These are phyloP conservation scores for Melanargia galathea DNA, from an alignment of 2,888 invertebrate species.

Conservation along the genomic window DNA sequence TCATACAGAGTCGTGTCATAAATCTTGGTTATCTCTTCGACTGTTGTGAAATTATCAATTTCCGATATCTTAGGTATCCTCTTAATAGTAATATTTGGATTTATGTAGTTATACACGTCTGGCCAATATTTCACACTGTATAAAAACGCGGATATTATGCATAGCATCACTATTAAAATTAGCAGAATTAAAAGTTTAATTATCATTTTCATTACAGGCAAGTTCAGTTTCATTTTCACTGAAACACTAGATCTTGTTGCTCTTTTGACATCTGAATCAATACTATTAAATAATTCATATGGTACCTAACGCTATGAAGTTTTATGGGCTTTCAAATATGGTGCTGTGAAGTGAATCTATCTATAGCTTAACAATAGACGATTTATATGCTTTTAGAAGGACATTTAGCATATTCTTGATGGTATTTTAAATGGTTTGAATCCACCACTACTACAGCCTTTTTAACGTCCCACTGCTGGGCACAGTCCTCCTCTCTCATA, in stretches of 20 bases:
- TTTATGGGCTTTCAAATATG: constrained; percentile 29
- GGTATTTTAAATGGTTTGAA: constrained; percentile 10
- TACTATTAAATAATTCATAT: constrained; percentile 35
- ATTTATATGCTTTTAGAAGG: neutral
- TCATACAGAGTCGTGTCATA: constrained; percentile 32
- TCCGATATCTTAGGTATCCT: constrained; percentile 69
- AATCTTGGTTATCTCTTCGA: constrained; percentile 53
- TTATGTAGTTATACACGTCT: constrained; percentile 68
- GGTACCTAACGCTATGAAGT: constrained; percentile 21
- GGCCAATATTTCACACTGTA: constrained; percentile 72
- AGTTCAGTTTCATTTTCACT: constrained; percentile 57
- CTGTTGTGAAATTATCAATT: constrained; percentile 55
- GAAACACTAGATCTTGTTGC: constrained; percentile 23
- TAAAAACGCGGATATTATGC: constrained; percentile 59
- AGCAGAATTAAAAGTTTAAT: constrained; percentile 59
- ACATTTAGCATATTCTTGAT: neutral
- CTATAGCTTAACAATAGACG: constrained; percentile 18
- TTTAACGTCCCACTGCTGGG: too few species aligned
- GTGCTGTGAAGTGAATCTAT: constrained; percentile 25
- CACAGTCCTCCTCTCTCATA: too few species aligned
- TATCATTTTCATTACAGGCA: constrained; percentile 55
- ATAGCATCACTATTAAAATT: constrained; percentile 62
- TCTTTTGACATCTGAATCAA: constrained; percentile 29
- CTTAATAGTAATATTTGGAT: constrained; percentile 71
- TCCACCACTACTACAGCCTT: too few species aligned